Percentiles rank a stretch among this genome's conserved stretches.
Conservation (phyloP, 92 coral and sea anemone species). For the Zoanthus gigantus region DNA sequence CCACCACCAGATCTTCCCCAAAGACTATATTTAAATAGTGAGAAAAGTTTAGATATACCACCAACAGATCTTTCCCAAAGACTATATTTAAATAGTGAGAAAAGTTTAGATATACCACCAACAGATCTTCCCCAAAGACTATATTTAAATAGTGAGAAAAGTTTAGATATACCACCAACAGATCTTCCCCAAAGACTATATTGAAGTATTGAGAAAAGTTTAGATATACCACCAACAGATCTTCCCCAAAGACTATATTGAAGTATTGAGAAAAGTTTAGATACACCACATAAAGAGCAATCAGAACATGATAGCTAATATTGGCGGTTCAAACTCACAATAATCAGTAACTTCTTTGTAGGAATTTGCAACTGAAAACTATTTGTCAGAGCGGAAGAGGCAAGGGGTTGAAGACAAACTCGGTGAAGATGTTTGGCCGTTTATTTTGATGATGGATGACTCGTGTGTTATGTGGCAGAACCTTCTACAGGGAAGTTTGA, state of each 20-base stretch:
- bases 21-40: no score
- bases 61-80: no score
- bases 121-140: no score
- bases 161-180: no score
- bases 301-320: no score
- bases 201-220: neutral
- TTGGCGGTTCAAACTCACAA: neutral
- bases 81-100: no score
- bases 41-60: no score
- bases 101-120: no score
- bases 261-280: neutral
- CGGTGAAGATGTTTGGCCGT: slow-evolving; percentile 87
- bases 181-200: neutral
- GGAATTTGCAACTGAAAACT: slow-evolving; percentile 96
- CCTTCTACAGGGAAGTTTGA: slow-evolving; percentile 63
- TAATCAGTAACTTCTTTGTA: slow-evolving; percentile 28
- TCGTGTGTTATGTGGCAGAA: slow-evolving; percentile 99
- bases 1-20: no score
- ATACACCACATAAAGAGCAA: neutral
- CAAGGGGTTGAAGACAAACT: slow-evolving; percentile 71
- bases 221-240: neutral
- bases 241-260: neutral
- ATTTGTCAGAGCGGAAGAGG: slow-evolving; percentile 84
- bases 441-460: slow-evolving; percentile 94
- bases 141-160: no score